Evolutionary conservation across 2,888 invertebrate genomes (phyloP).

Genomic region (Arge pagana): DNA sequence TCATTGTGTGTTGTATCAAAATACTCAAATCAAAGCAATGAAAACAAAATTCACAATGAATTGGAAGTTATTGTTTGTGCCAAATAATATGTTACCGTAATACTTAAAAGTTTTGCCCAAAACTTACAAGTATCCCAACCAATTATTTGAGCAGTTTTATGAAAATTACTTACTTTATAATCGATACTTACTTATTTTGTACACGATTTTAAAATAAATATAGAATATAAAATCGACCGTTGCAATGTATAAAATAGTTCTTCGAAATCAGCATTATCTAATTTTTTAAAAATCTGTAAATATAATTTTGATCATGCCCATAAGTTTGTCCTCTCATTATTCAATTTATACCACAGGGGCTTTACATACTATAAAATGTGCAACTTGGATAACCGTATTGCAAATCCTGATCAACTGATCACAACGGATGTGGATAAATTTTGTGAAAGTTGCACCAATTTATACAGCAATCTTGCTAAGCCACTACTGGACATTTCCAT

Average conservation of each 20-base stretch:
- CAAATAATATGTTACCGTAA: too few relatives aligned
- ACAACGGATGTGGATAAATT: conserved; percentile 98
- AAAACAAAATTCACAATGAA: background rate
- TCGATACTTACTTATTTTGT: too few relatives aligned
- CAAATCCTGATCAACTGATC: conserved; percentile 93
- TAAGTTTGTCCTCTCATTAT: background rate
- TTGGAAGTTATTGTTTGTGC: background rate
- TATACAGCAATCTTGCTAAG: conserved; percentile 96
- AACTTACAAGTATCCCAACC: too few relatives aligned
- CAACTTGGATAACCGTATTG: conserved; percentile 91
- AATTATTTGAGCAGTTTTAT: background rate
- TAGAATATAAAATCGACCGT: too few relatives aligned
- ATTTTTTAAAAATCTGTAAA: too few relatives aligned
- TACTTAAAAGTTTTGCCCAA: too few relatives aligned
- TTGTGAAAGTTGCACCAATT: conserved; percentile 91
- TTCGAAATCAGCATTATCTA: too few relatives aligned
- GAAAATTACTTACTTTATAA: too few relatives aligned
- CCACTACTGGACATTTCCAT: conserved; percentile 93
- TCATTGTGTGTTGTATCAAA: background rate
- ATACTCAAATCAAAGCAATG: background rate
- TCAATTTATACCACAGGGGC: conserved; percentile 67
- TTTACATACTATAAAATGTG: conserved; percentile 97
- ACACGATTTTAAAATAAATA: too few relatives aligned
- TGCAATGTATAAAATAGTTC: too few relatives aligned
- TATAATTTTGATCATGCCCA: conserved; percentile 9